These are phyloP conservation scores for Phymatocera aterrima DNA, from an alignment of 2,888 invertebrate species.

Conservation along the genomic window DNA sequence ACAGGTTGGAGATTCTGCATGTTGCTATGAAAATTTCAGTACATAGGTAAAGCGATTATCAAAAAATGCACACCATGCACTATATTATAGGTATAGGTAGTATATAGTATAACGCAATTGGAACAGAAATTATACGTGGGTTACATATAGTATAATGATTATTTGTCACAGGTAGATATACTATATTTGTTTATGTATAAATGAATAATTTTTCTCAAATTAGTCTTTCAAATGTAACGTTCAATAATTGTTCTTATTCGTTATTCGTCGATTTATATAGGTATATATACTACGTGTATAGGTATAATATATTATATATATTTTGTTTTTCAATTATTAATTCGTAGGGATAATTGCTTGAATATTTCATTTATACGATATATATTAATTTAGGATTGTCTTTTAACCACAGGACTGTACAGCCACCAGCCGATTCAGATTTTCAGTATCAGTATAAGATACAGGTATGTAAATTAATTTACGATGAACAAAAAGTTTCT, in stretches of 20 bases:
- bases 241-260: too few species aligned
- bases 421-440: neutral
- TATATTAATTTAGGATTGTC: conserved; percentile 34
- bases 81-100: neutral
- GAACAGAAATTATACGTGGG: neutral
- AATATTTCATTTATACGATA: neutral
- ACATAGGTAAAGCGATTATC: conserved; percentile 6
- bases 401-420: conserved; percentile 39
- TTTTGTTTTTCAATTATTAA: neutral
- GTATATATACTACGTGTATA: neutral
- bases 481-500: too few species aligned
- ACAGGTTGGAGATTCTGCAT: neutral
- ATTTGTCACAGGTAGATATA: too few species aligned
- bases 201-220: neutral
- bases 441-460: too few species aligned
- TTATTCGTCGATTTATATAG: neutral
- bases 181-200: neutral
- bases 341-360: neutral
- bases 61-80: conserved; percentile 40
- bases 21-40: conserved; percentile 5
- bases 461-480: too few species aligned
- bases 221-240: conserved; percentile 1
- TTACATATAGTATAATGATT: too few species aligned
- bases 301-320: neutral
- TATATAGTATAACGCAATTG: conserved; percentile 23